Evolutionary conservation across 2,888 invertebrate genomes (phyloP), one percentile per base, ranked within the genome.

Genomic region (Torymus tubicola): DNA sequence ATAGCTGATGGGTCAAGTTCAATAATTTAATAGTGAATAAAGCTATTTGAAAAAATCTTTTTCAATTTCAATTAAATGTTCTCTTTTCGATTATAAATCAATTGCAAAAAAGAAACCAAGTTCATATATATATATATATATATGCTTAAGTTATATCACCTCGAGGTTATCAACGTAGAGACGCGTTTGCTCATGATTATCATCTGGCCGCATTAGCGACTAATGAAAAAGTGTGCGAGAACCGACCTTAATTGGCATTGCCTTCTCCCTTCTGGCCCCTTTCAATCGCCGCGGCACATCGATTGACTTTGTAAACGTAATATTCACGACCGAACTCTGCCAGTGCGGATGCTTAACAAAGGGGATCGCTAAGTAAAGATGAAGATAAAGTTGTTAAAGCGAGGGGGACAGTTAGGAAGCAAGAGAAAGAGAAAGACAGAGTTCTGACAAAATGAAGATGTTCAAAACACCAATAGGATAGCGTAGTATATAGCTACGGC

Each of bases 341-440:
- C 61, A 53, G 13, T 2, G 18, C 24, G 42, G 57, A 73, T 72
- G 53, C 70, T 75, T 50, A 16, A 72, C 63, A 61, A 72, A 72
- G 78, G 57, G 79, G 75, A 76, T 69, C 42, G 57, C 76, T 69
- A 68, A 72, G 70, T 68, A 69, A 71, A 80, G 82, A 77, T 65
- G 53, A 12, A 76, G 77, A 82, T 80, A 80, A 70, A 80, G 74
- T 76, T 77, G 72, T 73, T 76, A 75, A 72, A 65, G 70, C 61
- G 53, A 14, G 4, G 50, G 12, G 24, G 52, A 8, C 3, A 16
- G 55, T 16, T 52, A 13, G n/a, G 61, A 13, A 64, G 64, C n/a
- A 42, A 64, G 67, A 10, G 63, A 52, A 57, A 58, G 42, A 24
- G 21, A 13, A 16, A 42, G 52, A n/a, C 50, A 63, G 42, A 63